Evolutionary conservation across 2,113 vertebrate species (phyloP), one percentile per base, ranked within the genome.

Genomic region (Entomyzon cyanotis): DNA sequence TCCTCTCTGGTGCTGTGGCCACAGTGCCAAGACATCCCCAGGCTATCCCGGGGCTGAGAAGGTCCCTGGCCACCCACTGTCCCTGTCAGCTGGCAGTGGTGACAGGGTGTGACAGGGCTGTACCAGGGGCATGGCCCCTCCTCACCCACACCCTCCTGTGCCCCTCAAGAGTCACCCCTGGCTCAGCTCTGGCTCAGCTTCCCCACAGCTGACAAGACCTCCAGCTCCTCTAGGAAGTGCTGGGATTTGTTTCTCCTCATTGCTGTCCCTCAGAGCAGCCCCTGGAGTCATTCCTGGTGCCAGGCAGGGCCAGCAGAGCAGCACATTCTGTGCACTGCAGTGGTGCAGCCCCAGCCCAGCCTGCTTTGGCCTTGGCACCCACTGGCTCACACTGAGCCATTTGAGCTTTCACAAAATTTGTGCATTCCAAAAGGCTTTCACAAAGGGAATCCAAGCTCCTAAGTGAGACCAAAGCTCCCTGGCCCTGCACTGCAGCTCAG

Each of bases 11-110:
- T 17, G 50, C 46, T 49, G 3, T 15, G 18, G 35, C 41, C 2
- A 1, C 1, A 0, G 59, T 0, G 1, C 77, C 47, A 63, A 39
- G 37, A 58, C 75, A 63, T 19, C 56, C 79, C n/a, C 47, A 7
- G 31, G 42, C 62, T 50, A 22, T 21, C 20, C 16, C 60, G 30
- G 59, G 60, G 35, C 39, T 55, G 19, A 27, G 56, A 28, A 50
- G 37, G 64, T 56, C 74, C 37, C 64, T 50, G 17, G 0, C 8
- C 21, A 20, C 2, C 82, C 50, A 42, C 1, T 3, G 1, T 23
- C 33, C 85, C n/a, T 47, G 58, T 15, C 70, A 31, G 22, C 14
- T 90, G 83, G 60, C 24, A 79, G 41, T 3, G 7, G 56, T 3
- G 5, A 37, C 42, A 18, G 1, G 49, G 46, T 71, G 11, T 19